Base-by-base conservation (phyloP, 2,888 invertebrate genomes). In the Drosophila quinaria region DNA sequence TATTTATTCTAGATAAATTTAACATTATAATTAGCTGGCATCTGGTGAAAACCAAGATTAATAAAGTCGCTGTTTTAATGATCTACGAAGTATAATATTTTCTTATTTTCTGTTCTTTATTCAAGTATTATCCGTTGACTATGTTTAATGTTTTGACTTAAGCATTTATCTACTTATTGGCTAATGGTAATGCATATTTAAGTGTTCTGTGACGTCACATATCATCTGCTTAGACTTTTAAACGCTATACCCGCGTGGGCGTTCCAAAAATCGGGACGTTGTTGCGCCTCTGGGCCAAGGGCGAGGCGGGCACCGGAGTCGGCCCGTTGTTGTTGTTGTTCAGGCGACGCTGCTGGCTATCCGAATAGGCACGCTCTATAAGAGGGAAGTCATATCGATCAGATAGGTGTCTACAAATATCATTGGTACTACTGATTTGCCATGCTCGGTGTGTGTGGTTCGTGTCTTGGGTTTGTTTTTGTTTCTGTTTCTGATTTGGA, bases 281-380 rank as follows among this genome's bases (percentile, higher is more conserved):
- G 42, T 82, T 85, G 60, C 91, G 88, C 37, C 91, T 84, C 74
- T 89, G 88, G 62, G 88, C 85, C 64, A 87, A 62, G n/a, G 92
- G 77, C 72, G 89, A 81, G 85, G 90, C 86, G 15, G 84, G 86
- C 25, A 87, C 74, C 39, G 74, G 80, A 5, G 81, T 74, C 15
- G 81, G 76, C 11, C 86, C 86, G 54, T 87, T 87, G 61, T 87
- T 87, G 72, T 87, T 87, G 67, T 82, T 82, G 70, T 85, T 77
- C 17, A 87, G 71, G 10, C 90, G 86, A 39, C 86, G 88, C 75
- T 93, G 93, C 90, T 94, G 94, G 78, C 94, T 94, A 89, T 94
- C 94, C 80, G 94, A 94, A 85, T 94, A 94, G 55, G 94, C 94
- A 89, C 94, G 94, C 92, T 94, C 94, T 94, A 92, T 60, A 93